Base-by-base conservation (phyloP, 2,113 vertebrate genomes). In the Perca fluviatilis region DNA sequence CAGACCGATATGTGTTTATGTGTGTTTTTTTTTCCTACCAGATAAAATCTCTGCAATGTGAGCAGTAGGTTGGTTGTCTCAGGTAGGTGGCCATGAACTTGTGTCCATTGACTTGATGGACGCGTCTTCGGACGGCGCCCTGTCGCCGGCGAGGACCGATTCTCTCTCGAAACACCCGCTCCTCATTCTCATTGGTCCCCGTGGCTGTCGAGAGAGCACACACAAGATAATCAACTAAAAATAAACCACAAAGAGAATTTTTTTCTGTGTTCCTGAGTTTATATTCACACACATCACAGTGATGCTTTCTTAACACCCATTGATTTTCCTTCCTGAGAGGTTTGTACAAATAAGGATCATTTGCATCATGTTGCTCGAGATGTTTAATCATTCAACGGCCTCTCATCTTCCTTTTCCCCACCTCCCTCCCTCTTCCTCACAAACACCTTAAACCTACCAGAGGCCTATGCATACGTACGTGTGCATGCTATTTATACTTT, bases 21-120 rank as follows among this genome's bases (percentile, higher is more conserved):
- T 36, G 47, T 65, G 46, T 14, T 58, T 72, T 47, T 61, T 72
- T 79, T 36, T 10, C 93, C 85, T 95, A 99, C 98, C 98, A 99
- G 95, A 99, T 99, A 85, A 99, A 99, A 86, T 99, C 98, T 91
- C 98, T 95, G 95, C 98, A 99, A 89, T 99, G 98, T 0, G 98
- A 99, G 92, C 98, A 99, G 43, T 99, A 99, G 0, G 98, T 99
- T 57, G 98, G 98, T 23, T 99, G 98, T 91, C 98, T 96, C 94
- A 99, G 96, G 77, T 99, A 99, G 80, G 98, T 99, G 91, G 98
- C 98, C 98, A 99, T 99, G 81, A 99, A 99, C 94, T 99, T 99
- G 96, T 99, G 98, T 33, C 98, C 98, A 1, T 99, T 99, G 86
- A 99, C 98, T 90, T 99, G 98, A 78, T 99, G 98, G 68, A 99